A percentile compares a stretch with the other conserved stretches of the same genome.
These are phyloP conservation scores for Phylloscopus whistleri DNA, from an alignment of 2,113 vertebrate species.

Conservation along the genomic window DNA sequence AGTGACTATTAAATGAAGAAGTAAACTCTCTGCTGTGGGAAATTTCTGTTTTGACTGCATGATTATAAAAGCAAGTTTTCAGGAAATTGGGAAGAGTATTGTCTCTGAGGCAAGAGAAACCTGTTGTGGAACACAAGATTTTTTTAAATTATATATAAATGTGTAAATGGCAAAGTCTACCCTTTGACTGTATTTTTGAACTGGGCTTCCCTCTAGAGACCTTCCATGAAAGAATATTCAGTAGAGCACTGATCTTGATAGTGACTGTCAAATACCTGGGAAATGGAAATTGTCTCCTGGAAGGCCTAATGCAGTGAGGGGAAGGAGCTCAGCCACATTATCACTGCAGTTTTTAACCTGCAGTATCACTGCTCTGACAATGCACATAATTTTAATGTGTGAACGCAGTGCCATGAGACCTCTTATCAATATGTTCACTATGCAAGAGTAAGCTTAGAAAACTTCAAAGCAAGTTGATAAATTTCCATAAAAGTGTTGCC, in stretches of 20 bases:
- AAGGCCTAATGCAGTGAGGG: neutral
- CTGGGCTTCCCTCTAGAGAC: neutral
- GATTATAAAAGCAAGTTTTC: neutral
- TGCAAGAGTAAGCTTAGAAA: neutral
- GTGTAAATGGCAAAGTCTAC: neutral
- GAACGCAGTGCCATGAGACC: neutral
- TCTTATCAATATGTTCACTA: conserved; percentile 9
- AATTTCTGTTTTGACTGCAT: neutral
- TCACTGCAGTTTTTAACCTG: neutral
- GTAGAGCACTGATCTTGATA: neutral
- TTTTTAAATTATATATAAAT: neutral
- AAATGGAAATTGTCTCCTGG: neutral
- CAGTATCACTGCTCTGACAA: neutral
- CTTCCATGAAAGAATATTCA: neutral
- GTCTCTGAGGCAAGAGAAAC: neutral
- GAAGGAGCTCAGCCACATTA: neutral
- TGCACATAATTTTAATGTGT: neutral
- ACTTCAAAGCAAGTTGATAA: conserved; percentile 38
- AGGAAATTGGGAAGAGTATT: neutral
- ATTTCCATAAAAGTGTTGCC: conserved; percentile 28
- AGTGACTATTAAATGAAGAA: neutral
- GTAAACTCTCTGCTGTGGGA: neutral
- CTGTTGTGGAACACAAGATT: neutral
- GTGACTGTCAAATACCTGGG: neutral
- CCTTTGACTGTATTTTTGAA: neutral